Evolutionary conservation across 2,797 vertebrate species (phyloP), one percentile per base, ranked within the genome.

Genomic region (Eurystomus glaucurus): DNA sequence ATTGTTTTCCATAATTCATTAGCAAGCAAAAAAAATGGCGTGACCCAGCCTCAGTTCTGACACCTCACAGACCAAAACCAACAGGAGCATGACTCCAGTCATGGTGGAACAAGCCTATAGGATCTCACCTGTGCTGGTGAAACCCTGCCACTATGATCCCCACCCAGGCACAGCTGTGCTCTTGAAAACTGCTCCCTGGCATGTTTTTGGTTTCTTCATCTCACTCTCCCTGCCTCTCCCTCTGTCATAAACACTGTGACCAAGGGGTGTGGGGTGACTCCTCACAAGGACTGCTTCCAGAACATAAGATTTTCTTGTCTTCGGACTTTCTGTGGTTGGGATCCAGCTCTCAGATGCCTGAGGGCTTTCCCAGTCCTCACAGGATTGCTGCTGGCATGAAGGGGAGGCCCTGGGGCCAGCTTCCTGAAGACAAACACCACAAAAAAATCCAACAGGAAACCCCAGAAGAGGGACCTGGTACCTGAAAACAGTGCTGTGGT

Each of bases 141-240:
- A 43, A 50, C 21, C 39, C 68, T 37, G 17, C 13, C 45, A n/a
- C 18, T 58, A 29, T 43, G 23, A 83, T 41, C 41, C 41, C 41
- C 2, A 25, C 8, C 18, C 57, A 15, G 25, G 18, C 15, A 41
- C 20, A 62, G 8, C 8, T 62, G 28, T 58, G 11, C 3, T 31
- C 21, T 58, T 37, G 19, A 64, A 74, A 86, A 77, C 5, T 16
- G 15, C 29, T 76, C 25, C 26, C 5, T n/a, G 17, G 11, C 2
- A 3, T 62, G 9, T 4, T 51, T 69, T 58, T 66, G 6, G 7
- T 35, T 43, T 62, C 26, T 37, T 88, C 18, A 35, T 57, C 46
- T 52, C 2, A 0, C 7, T 0, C 0, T 51, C 35, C 17, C 16
- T 85, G 5, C 19, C 48, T 14, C 17, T 80, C 14, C 16, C 26